Evolutionary conservation across 2,888 invertebrate species (phyloP), one percentile per base, ranked within the genome.

Genomic region (Orthosia cruda): DNA sequence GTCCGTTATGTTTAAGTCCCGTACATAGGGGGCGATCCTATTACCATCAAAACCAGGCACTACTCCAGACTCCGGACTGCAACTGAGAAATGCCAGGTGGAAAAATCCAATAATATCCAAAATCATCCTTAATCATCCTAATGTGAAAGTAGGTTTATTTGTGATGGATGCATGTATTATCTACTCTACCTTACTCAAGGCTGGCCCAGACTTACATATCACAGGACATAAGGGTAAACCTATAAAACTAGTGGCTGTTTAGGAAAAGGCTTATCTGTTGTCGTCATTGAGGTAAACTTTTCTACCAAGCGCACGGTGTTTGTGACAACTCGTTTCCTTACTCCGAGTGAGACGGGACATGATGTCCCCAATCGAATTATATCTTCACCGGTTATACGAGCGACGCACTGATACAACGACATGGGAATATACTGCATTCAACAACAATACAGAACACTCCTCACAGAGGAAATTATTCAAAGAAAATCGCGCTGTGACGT

Each of bases 201-300:
- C 32, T 32, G 32, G 7, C 12, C 23, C 7, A 45, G 9, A 58
- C 20, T 32, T 7, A 23, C n/a, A 74, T 49, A 26, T 74, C 57
- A 26, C 23, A 26, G 15, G 20, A 32, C 52, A 7, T 26, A 65
- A 32, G 26, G n/a, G 5, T 23, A n/a, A n/a, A n/a, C n/a, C n/a
- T n/a, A n/a, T n/a, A n/a, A n/a, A n/a, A n/a, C n/a, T n/a, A n/a
- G n/a, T n/a, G n/a, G n/a, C n/a, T n/a, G 13, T 13, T 18, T 26
- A 54, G 18, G n/a, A n/a, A n/a, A n/a, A n/a, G 16, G 59, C 13
- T 77, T 66, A 66, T 76, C 77, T 32, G 4, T 20, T 50, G 18
- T n/a, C 18, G 54, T 49, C 15, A 18, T 26, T 3, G 5, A 32
- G 12, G 49, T 11, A 45, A 77, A 62, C 49, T 55, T 66, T 49